Evolutionary conservation across 2,113 vertebrate genomes (phyloP), one percentile per base, ranked within the genome.

Genomic region (Ammodytes marinus): DNA sequence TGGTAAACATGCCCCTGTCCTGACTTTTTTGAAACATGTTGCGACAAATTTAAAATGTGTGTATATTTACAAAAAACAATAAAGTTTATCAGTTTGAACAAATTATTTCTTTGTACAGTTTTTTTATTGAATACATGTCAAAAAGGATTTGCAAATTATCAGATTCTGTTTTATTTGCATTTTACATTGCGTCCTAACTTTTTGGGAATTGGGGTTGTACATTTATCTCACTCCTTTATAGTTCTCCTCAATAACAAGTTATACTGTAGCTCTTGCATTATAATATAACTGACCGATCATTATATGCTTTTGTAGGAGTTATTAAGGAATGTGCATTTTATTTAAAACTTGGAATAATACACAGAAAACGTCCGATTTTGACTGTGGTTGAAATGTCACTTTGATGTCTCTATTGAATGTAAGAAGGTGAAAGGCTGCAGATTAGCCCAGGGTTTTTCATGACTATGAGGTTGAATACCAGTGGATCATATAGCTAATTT

Each of bases 401-500:
- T 64, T 87, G 85, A 91, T 68, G 73, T 5, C 75, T 86, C 73
- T 52, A 73, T 90, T 77, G 42, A 79, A 69, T 9, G 55, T 46
- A 54, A 49, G 9, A 72, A 64, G 43, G 46, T 58, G 69, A 50
- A 37, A 75, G 40, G 45, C 55, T 74, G 58, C 8, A 2, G 49
- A 46, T 60, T 55, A 66, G 45, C 10, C 8, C 4, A 0, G 1
- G 43, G 71, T 70, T 85, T 77, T 59, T 82, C 1, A 50, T 82
- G 85, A 55, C 52, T 64, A 58, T 49, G 84, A 52, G 42, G 49
- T 72, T 63, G 77, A 66, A 84, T 64, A 61, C 43, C 45, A 5
- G 72, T 54, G 66, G 77, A 67, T 88, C 61, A 60, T 73, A 76
- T 58, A 57, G 77, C 61, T 77, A 69, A 75, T 87, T 90, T 90